Evolutionary conservation across 2,888 invertebrate genomes (phyloP), one percentile per base, ranked within the genome.

Genomic region (Falcaria lacertinaria): DNA sequence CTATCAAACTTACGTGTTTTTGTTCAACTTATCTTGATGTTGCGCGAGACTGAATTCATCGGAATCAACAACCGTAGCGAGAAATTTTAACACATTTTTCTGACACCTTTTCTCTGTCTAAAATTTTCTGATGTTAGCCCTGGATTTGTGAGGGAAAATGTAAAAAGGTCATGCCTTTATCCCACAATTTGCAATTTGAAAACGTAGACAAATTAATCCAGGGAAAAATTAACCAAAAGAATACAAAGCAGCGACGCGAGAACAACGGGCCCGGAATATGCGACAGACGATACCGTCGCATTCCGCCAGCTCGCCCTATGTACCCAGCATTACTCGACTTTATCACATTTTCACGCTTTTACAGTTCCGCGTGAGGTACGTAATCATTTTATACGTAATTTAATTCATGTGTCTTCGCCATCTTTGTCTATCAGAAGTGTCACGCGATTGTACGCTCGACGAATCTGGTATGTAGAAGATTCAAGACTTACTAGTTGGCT

Each of bases 171-270:
- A 78, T 70, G 69, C 78, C 74, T 82, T 80, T 79, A 82, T 82
- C 73, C 77, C 80, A 73, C 75, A 80, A 85, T 85, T 81, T 81
- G 83, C 80, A 81, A 83, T 88, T 85, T 85, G 83, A 82, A 87
- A 86, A 79, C 85, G 79, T 80, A 83, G 83, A 84, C 85, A 86
- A 84, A 86, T 85, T 81, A 85, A 85, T 83, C 80, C 80, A 55
- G 67, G 69, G 73, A 81, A 85, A 84, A 86, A 80, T 73, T 76
- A 74, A 74, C 68, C 74, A 72, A 84, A 80, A 78, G 73, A 75
- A 79, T 71, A 80, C 74, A 78, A 76, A 75, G 70, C 68, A 64
- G 56, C 66, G 60, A 58, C 64, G 60, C 68, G 66, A 65, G 64
- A 69, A 74, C 74, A 73, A 71, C 71, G 64, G 66, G 53, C 52